A percentile compares a stretch with the other conserved stretches of the same genome.
Evolutionary conservation across 2,888 invertebrate species (phyloP).

Genomic region (Eurytoma adleriae): DNA sequence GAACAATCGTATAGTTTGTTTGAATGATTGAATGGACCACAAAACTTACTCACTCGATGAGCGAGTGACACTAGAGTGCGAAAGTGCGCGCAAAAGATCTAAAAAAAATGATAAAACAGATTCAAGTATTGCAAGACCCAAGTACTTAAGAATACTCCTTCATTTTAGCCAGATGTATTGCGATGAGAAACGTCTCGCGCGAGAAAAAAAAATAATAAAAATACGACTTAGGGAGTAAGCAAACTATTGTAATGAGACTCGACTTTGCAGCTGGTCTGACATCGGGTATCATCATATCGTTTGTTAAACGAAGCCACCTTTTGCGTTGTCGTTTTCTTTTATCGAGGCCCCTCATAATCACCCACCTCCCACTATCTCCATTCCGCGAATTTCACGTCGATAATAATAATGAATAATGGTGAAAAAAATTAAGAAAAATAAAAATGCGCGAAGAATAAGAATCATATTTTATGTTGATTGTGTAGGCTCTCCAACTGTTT

Average conservation of each 20-base stretch:
- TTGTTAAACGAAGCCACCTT: conserved; percentile 59
- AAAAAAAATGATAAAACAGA: neutral
- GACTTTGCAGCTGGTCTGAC: conserved; percentile 72
- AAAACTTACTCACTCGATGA: conserved; percentile 29
- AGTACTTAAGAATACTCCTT: conserved; percentile 55
- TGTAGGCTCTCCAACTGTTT: conserved; percentile 61
- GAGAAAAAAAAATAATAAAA: conserved; percentile 5
- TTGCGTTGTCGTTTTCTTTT: conserved; percentile 49
- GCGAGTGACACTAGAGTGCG: conserved; percentile 25
- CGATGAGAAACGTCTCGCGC: conserved; percentile 15
- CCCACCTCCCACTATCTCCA: conserved; percentile 9
- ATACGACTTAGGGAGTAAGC: conserved; percentile 51
- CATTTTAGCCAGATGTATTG: conserved; percentile 41
- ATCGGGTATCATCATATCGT: conserved; percentile 64
- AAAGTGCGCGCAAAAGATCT: conserved; percentile 36
- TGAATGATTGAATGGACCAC: conserved; percentile 45
- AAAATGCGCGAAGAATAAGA: conserved; percentile 54
- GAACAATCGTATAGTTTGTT: conserved; percentile 39
- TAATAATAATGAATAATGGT: conserved; percentile 30
- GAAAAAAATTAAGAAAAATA: conserved; percentile 17
- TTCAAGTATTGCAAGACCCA: conserved; percentile 51
- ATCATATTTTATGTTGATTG: conserved; percentile 62
- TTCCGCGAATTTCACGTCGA: conserved; percentile 41
- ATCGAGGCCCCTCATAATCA: conserved; percentile 1
- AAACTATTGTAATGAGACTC: conserved; percentile 61